phyloP scores from a whole-genome alignment of 1,140 invertebrate genomes.

The Frieseomelitta varia region DNA sequence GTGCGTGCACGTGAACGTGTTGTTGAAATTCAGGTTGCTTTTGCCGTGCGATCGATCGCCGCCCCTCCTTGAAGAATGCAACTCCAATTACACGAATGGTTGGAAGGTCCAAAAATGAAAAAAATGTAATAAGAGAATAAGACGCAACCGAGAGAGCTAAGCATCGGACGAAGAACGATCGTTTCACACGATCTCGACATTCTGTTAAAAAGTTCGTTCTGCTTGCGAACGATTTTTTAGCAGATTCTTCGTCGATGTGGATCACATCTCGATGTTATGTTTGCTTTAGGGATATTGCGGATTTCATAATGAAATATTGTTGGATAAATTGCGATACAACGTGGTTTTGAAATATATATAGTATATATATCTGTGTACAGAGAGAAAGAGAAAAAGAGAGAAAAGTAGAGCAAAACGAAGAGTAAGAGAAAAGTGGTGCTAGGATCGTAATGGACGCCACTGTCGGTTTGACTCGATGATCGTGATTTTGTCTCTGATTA shows the following conservation, averaged over 20 bases:
- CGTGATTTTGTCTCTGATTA: slow-evolving; percentile 9
- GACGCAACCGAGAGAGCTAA: slow-evolving; percentile 11
- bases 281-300: slow-evolving; percentile 58
- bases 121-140: background rate
- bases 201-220: background rate
- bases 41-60: slow-evolving; percentile 26
- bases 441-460: slow-evolving; percentile 32
- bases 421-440: slow-evolving; percentile 7
- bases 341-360: slow-evolving; percentile 60
- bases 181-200: background rate
- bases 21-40: slow-evolving; percentile 20
- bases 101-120: slow-evolving; percentile 63
- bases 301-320: slow-evolving; percentile 64
- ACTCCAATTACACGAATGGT: slow-evolving; percentile 56
- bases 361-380: slow-evolving; percentile 44
- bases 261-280: slow-evolving; percentile 29
- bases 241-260: slow-evolving; percentile 31
- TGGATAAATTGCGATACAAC: slow-evolving; percentile 42
- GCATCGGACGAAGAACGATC: slow-evolving; percentile 31
- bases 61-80: slow-evolving; percentile 44
- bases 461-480: slow-evolving; percentile 52
- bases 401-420: slow-evolving; percentile 32
- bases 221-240: background rate
- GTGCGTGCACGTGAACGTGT: slow-evolving; percentile 50
- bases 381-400: slow-evolving; percentile 18